Percentiles rank a stretch among this genome's conserved stretches.
These are phyloP conservation scores for Arctia plantaginis DNA, from an alignment of 2,888 invertebrate species.

Conservation along the genomic window DNA sequence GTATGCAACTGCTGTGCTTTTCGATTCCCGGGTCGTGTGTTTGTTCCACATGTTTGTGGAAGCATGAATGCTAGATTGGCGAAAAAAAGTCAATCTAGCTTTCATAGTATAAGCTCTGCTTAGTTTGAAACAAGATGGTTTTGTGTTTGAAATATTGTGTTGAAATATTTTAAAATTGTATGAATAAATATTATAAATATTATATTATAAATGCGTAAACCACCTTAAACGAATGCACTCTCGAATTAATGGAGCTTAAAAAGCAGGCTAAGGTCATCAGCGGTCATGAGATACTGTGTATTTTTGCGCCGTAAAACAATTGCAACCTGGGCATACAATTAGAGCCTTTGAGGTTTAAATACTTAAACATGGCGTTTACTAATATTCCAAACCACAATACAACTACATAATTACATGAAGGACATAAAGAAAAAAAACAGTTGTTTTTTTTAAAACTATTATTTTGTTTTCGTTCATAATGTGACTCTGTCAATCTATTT, in stretches of 20 bases:
- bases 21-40: no score
- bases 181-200: no score
- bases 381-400: conserved; percentile 27
- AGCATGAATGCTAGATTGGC: no score
- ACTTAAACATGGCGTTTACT: conserved; percentile 39
- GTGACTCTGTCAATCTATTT: background rate
- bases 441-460: background rate
- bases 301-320: conserved; percentile 72
- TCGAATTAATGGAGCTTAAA: conserved; percentile 35
- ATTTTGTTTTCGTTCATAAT: background rate
- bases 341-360: conserved; percentile 62
- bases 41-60: no score
- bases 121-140: no score
- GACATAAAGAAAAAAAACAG: conserved; percentile 4
- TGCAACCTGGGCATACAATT: conserved; percentile 75
- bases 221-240: conserved; percentile 39
- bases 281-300: conserved; percentile 66
- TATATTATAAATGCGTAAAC: no score
- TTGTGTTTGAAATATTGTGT: no score
- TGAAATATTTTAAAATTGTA: no score
- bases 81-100: no score
- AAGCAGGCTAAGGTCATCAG: conserved; percentile 74
- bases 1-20: no score
- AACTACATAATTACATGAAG: conserved; percentile 14
- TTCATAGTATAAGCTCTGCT: no score